phyloP scores from a whole-genome alignment of 2,113 vertebrate species.

The Danio rerio region GRCz12tu NC_133176.1:23975001-23975500 shows the following conservation, averaged over 20 bases:
- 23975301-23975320: background rate
- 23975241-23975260: background rate
- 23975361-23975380: conserved; percentile 15
- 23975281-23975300: background rate
- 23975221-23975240: background rate
- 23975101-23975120: background rate
- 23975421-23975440: conserved; percentile 8
- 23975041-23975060: background rate
- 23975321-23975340: background rate
- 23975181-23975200: background rate
- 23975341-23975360: background rate
- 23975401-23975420: background rate
- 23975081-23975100: background rate
- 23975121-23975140: conserved; percentile 3
- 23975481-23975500: background rate
- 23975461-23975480: background rate
- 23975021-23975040: background rate
- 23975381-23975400: conserved; percentile 7
- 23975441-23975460: conserved; percentile 5
- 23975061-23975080: background rate
- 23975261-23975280: background rate
- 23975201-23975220: background rate
- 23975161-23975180: background rate
- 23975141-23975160: background rate
- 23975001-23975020: background rate